A percentile compares a stretch with the other conserved stretches of the same genome.
Conservation (phyloP, 2,113 vertebrate genomes). For the Spea bombifrons region DNA sequence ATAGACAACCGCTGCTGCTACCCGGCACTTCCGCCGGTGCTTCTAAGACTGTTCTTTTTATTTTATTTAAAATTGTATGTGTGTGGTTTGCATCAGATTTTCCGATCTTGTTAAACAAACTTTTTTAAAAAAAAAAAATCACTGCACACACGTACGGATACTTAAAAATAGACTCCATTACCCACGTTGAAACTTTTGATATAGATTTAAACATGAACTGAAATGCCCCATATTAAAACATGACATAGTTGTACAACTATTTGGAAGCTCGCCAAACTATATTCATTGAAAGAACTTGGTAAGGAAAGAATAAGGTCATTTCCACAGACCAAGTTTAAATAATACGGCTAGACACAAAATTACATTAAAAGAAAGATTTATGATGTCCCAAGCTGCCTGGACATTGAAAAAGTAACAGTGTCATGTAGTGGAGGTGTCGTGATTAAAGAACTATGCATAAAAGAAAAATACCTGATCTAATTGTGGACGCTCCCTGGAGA, state of each 20-base stretch:
- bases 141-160: no score
- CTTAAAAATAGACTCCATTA: no score
- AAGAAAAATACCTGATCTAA: slow-evolving; percentile 8
- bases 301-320: slow-evolving; percentile 40
- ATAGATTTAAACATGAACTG: neutral
- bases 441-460: slow-evolving; percentile 10
- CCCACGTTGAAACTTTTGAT: neutral
- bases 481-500: slow-evolving; percentile 1
- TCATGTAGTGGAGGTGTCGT: slow-evolving; percentile 28
- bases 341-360: slow-evolving; percentile 38
- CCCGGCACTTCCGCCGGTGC: no score
- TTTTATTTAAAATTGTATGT: no score
- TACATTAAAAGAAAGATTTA: slow-evolving; percentile 24
- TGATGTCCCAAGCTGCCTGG: slow-evolving; percentile 15
- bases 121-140: no score
- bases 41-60: no score
- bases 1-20: no score
- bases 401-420: slow-evolving; percentile 29
- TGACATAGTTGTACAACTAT: slow-evolving; percentile 3
- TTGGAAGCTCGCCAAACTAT: slow-evolving; percentile 2
- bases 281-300: slow-evolving; percentile 35
- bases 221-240: neutral
- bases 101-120: no score
- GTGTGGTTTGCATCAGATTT: no score
- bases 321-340: slow-evolving; percentile 30